These are phyloP conservation scores for Netelia melanura DNA, from an alignment of 2,888 invertebrate genomes.

Conservation along the genomic window DNA sequence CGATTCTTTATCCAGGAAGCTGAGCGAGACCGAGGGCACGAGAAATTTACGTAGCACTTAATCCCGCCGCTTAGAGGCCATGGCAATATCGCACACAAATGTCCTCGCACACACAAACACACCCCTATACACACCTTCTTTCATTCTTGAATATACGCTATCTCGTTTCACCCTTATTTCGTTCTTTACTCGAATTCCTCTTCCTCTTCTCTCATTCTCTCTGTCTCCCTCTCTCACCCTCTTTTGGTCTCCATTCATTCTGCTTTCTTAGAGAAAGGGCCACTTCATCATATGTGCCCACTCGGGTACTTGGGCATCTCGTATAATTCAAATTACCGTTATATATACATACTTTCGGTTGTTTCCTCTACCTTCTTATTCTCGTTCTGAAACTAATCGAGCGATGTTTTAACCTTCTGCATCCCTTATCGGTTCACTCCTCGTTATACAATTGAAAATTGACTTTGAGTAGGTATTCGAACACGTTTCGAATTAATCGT, in stretches of 20 bases:
- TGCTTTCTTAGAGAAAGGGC: slow-evolving; percentile 45
- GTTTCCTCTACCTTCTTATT: slow-evolving; percentile 45
- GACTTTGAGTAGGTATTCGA: no score
- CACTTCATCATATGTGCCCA: slow-evolving; percentile 60
- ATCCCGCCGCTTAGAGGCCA: slow-evolving; percentile 82
- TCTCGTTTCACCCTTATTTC: slow-evolving; percentile 64
- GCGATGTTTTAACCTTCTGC: slow-evolving; percentile 32
- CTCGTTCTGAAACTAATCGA: slow-evolving; percentile 26
- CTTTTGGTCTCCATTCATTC: slow-evolving; percentile 56
- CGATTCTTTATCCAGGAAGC: slow-evolving; percentile 80
- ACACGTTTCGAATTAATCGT: no score
- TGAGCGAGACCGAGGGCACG: slow-evolving; percentile 71
- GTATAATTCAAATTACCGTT: slow-evolving; percentile 56
- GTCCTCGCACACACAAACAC: slow-evolving; percentile 6
- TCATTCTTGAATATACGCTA: slow-evolving; percentile 61
- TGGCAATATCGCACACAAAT: slow-evolving; percentile 72
- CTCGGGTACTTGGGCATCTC: slow-evolving; percentile 45
- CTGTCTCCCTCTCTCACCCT: slow-evolving; percentile 21
- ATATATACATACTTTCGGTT: slow-evolving; percentile 1
- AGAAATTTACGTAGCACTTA: slow-evolving; percentile 84
- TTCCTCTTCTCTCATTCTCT: slow-evolving; percentile 18
- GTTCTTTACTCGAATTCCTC: slow-evolving; percentile 13
- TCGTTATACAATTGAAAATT: slow-evolving; percentile 5
- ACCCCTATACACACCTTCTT: slow-evolving; percentile 24
- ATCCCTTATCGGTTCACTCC: background rate